Conservation (phyloP, 2,797 vertebrate species). For the Rhynchonycteris naso region DNA sequence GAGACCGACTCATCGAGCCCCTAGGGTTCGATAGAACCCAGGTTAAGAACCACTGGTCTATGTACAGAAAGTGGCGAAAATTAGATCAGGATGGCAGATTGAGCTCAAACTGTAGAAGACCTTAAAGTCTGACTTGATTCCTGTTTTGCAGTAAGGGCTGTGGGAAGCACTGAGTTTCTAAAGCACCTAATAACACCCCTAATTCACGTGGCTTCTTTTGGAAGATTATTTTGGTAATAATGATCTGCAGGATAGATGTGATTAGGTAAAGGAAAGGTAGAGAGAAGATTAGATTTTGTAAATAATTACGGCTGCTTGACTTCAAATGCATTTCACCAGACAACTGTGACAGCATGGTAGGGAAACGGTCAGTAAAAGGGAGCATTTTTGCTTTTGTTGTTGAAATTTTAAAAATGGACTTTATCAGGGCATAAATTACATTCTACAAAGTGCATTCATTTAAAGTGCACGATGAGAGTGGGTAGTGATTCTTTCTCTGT, state of each 20-base stretch:
- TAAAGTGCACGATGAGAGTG: neutral
- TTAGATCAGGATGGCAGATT: neutral
- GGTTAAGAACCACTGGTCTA: no score
- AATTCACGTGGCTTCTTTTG: neutral
- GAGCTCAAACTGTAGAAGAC: neutral
- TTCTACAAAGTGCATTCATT: neutral
- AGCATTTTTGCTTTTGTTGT: constrained; percentile 5
- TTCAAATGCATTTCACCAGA: constrained; percentile 7
- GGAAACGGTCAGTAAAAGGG: neutral
- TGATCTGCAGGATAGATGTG: neutral
- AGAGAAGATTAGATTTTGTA: neutral
- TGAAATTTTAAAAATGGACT: neutral
- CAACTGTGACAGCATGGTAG: neutral
- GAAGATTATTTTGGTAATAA: constrained; percentile 35
- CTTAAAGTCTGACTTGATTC: neutral
- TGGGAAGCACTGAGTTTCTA: neutral
- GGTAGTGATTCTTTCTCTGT: neutral
- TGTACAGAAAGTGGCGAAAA: neutral
- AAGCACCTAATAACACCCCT: neutral
- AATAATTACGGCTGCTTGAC: neutral
- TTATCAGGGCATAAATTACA: neutral
- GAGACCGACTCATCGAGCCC: no score
- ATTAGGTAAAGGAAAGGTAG: neutral
- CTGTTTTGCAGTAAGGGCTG: neutral
- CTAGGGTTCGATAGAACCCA: no score